A percentile compares a stretch with the other conserved stretches of the same genome.
Evolutionary conservation across 2,113 vertebrate genomes (phyloP).

Genomic region (Ceyx cyanopectus): DNA sequence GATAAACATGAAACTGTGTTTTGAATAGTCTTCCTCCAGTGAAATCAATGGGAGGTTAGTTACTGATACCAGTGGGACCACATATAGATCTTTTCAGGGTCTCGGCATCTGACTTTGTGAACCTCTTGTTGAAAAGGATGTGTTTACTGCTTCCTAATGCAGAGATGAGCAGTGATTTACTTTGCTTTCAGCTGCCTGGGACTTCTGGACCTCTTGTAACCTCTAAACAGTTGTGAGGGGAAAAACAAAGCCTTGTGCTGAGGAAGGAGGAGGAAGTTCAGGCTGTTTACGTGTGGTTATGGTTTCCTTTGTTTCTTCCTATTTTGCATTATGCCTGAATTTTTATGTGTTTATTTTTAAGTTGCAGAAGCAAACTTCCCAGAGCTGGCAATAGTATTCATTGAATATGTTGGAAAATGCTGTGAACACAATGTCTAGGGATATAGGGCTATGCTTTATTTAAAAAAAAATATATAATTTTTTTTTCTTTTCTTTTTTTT

Average conservation of each 20-base stretch:
- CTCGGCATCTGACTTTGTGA: not conserved
- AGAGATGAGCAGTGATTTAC: not conserved
- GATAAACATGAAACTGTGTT: not conserved
- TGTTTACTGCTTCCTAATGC: not conserved
- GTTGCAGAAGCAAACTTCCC: not conserved
- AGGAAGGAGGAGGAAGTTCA: conserved; percentile 43
- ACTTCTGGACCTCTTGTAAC: not conserved
- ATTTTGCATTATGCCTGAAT: not conserved
- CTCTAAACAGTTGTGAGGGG: not conserved
- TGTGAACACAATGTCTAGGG: not conserved
- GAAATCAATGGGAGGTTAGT: not conserved
- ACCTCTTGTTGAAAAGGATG: not conserved
- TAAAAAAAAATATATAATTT: too few species aligned
- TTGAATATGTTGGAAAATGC: not conserved
- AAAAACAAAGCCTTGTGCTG: conserved; percentile 24
- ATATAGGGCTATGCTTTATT: not conserved
- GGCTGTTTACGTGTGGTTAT: conserved; percentile 40
- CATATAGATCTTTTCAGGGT: not conserved
- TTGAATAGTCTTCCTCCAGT: not conserved
- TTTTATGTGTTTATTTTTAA: not conserved
- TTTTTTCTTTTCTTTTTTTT: too few species aligned
- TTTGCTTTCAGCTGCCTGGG: not conserved
- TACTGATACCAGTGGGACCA: not conserved
- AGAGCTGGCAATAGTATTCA: not conserved
- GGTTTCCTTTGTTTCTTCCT: conserved; percentile 64